Percentiles rank a stretch among this genome's conserved stretches.
Conservation (phyloP, 2,113 vertebrate genomes). For the Oceanites oceanicus region DNA sequence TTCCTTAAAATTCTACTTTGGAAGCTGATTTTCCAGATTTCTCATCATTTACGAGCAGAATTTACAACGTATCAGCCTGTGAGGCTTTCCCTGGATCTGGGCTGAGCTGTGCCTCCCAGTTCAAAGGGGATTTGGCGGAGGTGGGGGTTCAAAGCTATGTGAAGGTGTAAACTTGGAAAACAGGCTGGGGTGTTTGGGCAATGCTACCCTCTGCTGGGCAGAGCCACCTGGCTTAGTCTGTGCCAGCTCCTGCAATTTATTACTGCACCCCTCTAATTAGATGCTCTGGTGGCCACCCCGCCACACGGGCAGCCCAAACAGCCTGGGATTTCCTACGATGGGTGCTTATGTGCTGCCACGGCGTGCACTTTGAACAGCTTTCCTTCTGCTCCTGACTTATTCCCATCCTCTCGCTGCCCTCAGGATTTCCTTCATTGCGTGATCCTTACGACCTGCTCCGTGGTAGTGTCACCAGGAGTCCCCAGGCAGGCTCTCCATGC, state of each 20-base stretch:
- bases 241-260: background rate
- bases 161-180: background rate
- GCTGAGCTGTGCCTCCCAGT: background rate
- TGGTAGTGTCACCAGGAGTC: background rate
- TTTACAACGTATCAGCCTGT: background rate
- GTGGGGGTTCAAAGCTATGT: background rate
- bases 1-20: background rate
- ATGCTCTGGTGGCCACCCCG: background rate
- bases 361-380: background rate
- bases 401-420: background rate
- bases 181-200: background rate
- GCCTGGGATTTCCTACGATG: rapidly evolving
- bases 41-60: background rate
- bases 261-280: too few relatives aligned
- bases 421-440: background rate
- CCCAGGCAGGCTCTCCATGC: background rate
- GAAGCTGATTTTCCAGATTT: background rate
- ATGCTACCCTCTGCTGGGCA: constrained; percentile 62
- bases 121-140: background rate
- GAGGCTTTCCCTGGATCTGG: background rate
- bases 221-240: background rate
- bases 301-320: background rate
- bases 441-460: rapidly evolving
- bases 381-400: background rate
- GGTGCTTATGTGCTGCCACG: background rate